Percentiles rank a stretch among this genome's conserved stretches.
Evolutionary conservation across 1,140 invertebrate species (phyloP).

Genomic region (Sarcophaga peregrina): DNA sequence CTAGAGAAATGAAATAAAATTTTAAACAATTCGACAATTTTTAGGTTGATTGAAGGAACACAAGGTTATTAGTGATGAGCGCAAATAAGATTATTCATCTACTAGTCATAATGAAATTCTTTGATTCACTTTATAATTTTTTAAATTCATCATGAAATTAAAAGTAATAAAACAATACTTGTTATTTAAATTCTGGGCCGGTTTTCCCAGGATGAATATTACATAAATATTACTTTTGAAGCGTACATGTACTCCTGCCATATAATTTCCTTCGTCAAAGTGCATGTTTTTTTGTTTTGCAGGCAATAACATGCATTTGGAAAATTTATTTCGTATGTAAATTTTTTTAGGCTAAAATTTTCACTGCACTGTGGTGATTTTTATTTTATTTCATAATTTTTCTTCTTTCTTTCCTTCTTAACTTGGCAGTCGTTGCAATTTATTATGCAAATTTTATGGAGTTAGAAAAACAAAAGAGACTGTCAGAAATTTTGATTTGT

Average conservation of each 20-base stretch:
- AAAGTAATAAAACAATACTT: too few relatives aligned
- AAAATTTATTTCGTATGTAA: slow-evolving; percentile 21
- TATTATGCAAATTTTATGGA: neutral
- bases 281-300: neutral
- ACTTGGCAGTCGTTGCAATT: neutral
- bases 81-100: too few relatives aligned
- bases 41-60: too few relatives aligned
- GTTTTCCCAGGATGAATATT: neutral
- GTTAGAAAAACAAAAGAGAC: neutral
- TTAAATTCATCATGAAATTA: too few relatives aligned
- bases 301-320: neutral
- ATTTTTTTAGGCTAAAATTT: neutral
- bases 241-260: neutral
- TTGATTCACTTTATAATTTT: too few relatives aligned
- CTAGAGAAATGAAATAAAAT: too few relatives aligned
- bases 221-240: neutral
- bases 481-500: slow-evolving; percentile 6
- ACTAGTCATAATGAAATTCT: too few relatives aligned
- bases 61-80: too few relatives aligned
- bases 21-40: too few relatives aligned
- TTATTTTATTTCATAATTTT: neutral
- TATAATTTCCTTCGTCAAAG: neutral
- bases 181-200: too few relatives aligned
- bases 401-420: neutral
- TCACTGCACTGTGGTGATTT: neutral